Conservation (phyloP, 1,140 invertebrate genomes). For the Polypedilum pembai region DNA sequence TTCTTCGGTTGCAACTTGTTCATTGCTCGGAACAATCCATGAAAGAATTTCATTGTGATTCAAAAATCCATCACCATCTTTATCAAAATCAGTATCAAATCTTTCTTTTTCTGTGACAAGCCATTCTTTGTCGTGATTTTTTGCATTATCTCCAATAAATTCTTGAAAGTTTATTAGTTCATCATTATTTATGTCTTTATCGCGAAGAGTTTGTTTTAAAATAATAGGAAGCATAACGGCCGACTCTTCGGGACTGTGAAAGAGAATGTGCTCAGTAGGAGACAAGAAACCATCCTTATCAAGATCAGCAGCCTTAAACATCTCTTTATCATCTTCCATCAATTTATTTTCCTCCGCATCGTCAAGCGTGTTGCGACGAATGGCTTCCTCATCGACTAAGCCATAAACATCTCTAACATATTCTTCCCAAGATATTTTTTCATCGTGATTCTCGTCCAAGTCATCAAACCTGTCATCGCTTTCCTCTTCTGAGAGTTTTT, state of each 20-base stretch:
- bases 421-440: conserved; percentile 78
- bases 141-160: conserved; percentile 67
- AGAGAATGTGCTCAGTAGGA: conserved; percentile 75
- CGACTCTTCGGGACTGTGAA: conserved; percentile 91
- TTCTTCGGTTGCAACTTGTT: conserved; percentile 84
- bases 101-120: conserved; percentile 77
- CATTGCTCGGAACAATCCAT: conserved; percentile 89
- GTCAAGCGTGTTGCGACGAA: conserved; percentile 45
- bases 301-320: conserved; percentile 80
- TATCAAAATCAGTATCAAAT: conserved; percentile 84
- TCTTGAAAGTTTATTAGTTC: conserved; percentile 75
- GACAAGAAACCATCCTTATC: conserved; percentile 75
- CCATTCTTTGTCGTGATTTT: conserved; percentile 71
- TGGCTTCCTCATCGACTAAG: conserved; percentile 49
- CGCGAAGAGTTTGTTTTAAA: conserved; percentile 71
- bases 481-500: conserved; percentile 79
- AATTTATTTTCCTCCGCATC: conserved; percentile 47
- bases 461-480: conserved; percentile 78
- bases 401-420: conserved; percentile 78
- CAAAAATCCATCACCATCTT: conserved; percentile 76
- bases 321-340: conserved; percentile 71
- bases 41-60: conserved; percentile 70
- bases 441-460: conserved; percentile 76
- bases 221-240: conserved; percentile 78
- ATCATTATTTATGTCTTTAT: conserved; percentile 81